Evolutionary conservation across 1,140 invertebrate genomes (phyloP).

Genomic region (Drosophila nannoptera): DNA sequence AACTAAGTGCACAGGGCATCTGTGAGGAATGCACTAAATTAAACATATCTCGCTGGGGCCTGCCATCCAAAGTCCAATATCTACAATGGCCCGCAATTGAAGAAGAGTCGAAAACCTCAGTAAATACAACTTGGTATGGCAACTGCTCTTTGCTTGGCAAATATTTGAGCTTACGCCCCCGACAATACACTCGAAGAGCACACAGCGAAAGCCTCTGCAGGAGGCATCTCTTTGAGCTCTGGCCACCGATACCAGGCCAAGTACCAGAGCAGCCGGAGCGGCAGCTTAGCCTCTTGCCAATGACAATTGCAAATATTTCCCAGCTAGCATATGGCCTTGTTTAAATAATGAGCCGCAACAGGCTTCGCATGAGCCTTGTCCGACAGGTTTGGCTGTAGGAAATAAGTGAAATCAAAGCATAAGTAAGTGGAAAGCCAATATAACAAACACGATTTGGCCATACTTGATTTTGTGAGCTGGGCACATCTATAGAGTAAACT

Average conservation of each 20-base stretch:
- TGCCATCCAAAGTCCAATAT: not conserved
- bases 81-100: not conserved
- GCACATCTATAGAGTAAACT: too few relatives aligned
- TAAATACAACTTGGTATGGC: slow-evolving; percentile 10
- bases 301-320: slow-evolving; percentile 18
- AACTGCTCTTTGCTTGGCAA: slow-evolving; percentile 19
- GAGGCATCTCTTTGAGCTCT: too few relatives aligned
- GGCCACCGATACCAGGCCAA: too few relatives aligned
- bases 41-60: not conserved
- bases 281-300: slow-evolving; percentile 13
- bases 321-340: slow-evolving; percentile 9
- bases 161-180: slow-evolving; percentile 26
- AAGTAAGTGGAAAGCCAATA: not conserved
- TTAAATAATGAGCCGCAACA: slow-evolving; percentile 7
- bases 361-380: not conserved
- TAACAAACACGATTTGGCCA: not conserved
- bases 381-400: not conserved
- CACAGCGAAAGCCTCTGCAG: not conserved
- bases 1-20: not conserved
- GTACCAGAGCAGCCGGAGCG: not conserved
- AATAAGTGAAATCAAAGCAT: not conserved
- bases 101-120: not conserved
- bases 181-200: slow-evolving; percentile 5
- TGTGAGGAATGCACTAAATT: not conserved
- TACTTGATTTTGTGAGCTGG: too few relatives aligned